These are phyloP conservation scores for Macroglossus sobrinus DNA, from an alignment of 2,113 vertebrate species.

Conservation along the genomic window DNA sequence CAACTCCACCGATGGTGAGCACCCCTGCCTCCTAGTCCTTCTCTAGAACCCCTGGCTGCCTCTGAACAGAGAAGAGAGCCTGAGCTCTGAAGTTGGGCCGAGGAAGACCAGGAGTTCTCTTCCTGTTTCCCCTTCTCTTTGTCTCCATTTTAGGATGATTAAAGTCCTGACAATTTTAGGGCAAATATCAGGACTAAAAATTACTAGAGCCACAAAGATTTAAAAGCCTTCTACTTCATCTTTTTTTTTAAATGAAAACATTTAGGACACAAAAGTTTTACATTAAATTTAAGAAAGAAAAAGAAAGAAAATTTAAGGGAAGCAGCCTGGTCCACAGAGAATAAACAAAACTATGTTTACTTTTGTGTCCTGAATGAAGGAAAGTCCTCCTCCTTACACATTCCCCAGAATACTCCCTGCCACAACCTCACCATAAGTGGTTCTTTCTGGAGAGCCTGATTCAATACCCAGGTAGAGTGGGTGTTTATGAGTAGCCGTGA, in stretches of 20 bases:
- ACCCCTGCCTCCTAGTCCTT: background rate
- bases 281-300: conserved; percentile 18
- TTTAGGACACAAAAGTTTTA: conserved; percentile 4
- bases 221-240: background rate
- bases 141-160: background rate
- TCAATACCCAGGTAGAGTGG: background rate
- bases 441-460: background rate
- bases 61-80: background rate
- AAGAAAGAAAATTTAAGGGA: background rate
- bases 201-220: background rate
- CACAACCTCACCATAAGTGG: background rate
- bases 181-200: background rate
- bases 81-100: background rate
- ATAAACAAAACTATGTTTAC: background rate
- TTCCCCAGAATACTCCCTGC: background rate
- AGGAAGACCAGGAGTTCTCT: background rate
- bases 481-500: background rate
- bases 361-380: background rate
- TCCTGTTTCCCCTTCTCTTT: background rate
- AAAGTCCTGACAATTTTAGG: background rate
- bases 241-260: background rate
- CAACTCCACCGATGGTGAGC: background rate
- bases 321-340: background rate
- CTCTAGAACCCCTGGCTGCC: background rate
- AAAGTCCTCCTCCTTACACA: background rate